phyloP scores from a whole-genome alignment of 1,140 invertebrate species.

The Monochamus saltuarius region DNA sequence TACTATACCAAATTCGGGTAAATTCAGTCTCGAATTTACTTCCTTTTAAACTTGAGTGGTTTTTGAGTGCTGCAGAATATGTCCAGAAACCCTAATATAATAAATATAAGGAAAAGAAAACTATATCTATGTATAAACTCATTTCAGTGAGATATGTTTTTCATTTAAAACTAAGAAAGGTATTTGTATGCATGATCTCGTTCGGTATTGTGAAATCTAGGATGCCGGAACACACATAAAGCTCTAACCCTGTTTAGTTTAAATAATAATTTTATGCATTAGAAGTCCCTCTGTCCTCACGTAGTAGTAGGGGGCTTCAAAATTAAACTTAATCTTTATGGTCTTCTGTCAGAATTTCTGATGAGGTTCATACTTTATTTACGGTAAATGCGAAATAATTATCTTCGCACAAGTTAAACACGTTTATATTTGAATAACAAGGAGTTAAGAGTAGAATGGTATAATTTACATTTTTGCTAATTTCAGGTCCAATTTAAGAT shows the following conservation, averaged over 20 bases:
- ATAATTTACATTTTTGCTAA: no score
- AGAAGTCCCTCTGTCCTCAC: not conserved
- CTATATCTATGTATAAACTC: not conserved
- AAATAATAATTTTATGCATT: constrained; percentile 2
- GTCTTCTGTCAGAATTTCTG: no score
- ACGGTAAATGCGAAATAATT: no score
- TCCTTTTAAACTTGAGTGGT: not conserved
- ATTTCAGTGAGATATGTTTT: constrained; percentile 2
- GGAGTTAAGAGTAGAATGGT: no score
- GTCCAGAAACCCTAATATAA: not conserved
- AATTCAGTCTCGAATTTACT: no score
- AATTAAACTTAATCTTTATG: no score
- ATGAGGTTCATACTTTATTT: no score
- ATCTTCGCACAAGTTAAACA: no score
- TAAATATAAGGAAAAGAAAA: constrained; percentile 1
- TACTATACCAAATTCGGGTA: no score
- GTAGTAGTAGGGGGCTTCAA: no score
- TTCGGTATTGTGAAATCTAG: not conserved
- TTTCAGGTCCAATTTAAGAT: no score
- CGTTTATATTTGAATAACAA: no score
- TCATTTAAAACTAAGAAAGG: constrained; percentile 1
- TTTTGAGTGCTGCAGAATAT: not conserved
- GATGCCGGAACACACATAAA: constrained; percentile 2
- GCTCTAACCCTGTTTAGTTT: constrained; percentile 2
- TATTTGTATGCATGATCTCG: constrained; percentile 5